Evolutionary conservation across 2,888 invertebrate species (phyloP).

Genomic region (Euplexia lucipara): DNA sequence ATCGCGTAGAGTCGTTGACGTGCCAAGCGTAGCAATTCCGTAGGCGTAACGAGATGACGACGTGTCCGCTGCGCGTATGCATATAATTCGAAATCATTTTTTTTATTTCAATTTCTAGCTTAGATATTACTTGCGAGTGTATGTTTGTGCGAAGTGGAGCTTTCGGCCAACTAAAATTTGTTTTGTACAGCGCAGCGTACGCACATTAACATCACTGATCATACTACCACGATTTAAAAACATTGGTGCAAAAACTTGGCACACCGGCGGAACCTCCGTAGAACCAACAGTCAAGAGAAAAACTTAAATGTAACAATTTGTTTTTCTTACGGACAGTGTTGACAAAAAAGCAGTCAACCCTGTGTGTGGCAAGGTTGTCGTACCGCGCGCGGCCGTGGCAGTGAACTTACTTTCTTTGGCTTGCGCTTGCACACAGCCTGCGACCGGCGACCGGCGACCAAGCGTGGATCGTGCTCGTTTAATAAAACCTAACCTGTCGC

Average conservation of each 20-base stretch:
- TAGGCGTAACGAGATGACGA: background rate
- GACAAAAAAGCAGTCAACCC: conserved; percentile 62
- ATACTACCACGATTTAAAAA: background rate
- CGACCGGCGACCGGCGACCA: conserved; percentile 76
- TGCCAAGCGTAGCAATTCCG: background rate
- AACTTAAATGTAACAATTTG: conserved; percentile 14
- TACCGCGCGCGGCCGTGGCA: conserved; percentile 87
- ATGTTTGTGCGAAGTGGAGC: too few species aligned
- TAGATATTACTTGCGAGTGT: too few species aligned
- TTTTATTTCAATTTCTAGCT: too few species aligned
- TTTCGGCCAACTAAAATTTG: background rate
- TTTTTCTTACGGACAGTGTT: conserved; percentile 21
- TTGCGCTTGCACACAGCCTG: conserved; percentile 66
- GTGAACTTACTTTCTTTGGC: conserved; percentile 90
- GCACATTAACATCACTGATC: background rate
- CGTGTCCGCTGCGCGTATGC: too few species aligned
- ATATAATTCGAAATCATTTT: too few species aligned
- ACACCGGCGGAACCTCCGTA: background rate
- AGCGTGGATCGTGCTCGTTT: conserved; percentile 79
- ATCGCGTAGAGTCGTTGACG: conserved; percentile 1
- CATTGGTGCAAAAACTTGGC: background rate
- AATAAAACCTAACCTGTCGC: conserved; percentile 67
- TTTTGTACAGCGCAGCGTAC: background rate
- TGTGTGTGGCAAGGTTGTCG: conserved; percentile 84
- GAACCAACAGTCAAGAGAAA: background rate